Evolutionary conservation across 2,888 invertebrate species (phyloP).

Genomic region (Ichneumoninae sp.): DNA sequence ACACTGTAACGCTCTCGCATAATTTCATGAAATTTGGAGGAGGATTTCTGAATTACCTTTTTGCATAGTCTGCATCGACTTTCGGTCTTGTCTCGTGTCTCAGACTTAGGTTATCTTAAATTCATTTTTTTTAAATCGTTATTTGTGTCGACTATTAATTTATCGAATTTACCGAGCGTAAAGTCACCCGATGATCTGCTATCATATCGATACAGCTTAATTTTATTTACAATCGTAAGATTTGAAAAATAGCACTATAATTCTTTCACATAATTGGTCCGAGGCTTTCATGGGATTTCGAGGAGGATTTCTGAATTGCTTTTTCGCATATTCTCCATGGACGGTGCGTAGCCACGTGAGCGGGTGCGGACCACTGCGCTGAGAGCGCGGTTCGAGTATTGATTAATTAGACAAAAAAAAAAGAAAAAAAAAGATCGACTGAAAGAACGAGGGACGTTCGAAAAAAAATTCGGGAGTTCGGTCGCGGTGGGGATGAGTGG

Average conservation of each 20-base stretch:
- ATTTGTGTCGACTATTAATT: neutral
- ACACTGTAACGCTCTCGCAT: too few relatives aligned
- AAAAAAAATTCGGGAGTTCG: slow-evolving; percentile 64
- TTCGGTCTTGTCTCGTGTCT: too few relatives aligned
- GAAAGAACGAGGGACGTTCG: slow-evolving; percentile 57
- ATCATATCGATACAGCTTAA: too few relatives aligned
- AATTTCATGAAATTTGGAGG: neutral
- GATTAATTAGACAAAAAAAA: slow-evolving; percentile 72
- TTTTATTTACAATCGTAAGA: neutral
- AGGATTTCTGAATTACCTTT: neutral
- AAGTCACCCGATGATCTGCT: neutral
- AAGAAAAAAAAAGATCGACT: slow-evolving; percentile 30
- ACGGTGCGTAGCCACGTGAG: neutral
- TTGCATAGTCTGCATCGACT: neutral
- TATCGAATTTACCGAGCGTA: neutral
- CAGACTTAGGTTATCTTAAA: too few relatives aligned
- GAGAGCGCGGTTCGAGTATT: slow-evolving; percentile 68
- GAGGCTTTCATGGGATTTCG: neutral
- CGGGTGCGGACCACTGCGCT: slow-evolving; percentile 23
- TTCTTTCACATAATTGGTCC: neutral
- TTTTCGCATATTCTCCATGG: neutral
- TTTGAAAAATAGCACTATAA: neutral
- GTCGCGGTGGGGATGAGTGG: slow-evolving; percentile 40
- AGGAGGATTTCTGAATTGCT: neutral
- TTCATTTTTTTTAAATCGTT: neutral